Conservation (phyloP, 2,888 invertebrate species). For the Noctua pronuba region DNA sequence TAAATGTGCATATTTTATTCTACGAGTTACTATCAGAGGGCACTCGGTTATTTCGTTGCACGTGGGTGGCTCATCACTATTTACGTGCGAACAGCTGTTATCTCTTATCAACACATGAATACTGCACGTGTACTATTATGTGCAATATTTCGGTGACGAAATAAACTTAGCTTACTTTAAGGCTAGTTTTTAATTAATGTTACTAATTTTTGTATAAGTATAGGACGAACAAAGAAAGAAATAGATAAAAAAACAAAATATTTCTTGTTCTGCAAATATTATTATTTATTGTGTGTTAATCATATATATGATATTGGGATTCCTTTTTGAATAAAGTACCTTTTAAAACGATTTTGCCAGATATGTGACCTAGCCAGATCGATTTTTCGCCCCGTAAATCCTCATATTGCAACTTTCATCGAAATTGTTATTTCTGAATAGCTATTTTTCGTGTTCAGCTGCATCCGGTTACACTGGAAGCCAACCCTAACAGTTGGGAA, state of each 20-base stretch:
- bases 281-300: neutral
- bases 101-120: slow-evolving; percentile 9
- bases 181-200: neutral
- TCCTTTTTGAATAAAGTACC: too few relatives aligned
- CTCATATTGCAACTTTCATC: too few relatives aligned
- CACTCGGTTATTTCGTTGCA: neutral
- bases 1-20: neutral
- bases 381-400: neutral
- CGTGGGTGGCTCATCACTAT: slow-evolving; percentile 13
- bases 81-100: slow-evolving; percentile 16
- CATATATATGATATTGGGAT: neutral
- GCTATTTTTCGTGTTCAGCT: too few relatives aligned
- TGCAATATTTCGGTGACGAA: neutral
- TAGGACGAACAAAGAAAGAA: neutral
- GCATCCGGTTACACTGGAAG: too few relatives aligned
- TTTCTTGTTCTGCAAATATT: neutral
- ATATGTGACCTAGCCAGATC: neutral
- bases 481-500: too few relatives aligned
- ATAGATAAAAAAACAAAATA: too few relatives aligned
- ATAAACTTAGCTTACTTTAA: neutral
- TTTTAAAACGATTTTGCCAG: neutral
- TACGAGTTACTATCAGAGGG: neutral
- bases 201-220: neutral
- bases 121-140: neutral
- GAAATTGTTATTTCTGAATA: too few relatives aligned